Percentiles rank a stretch among this genome's conserved stretches.
Conservation (phyloP, 2,888 invertebrate genomes). For the Mythimna impura region DNA sequence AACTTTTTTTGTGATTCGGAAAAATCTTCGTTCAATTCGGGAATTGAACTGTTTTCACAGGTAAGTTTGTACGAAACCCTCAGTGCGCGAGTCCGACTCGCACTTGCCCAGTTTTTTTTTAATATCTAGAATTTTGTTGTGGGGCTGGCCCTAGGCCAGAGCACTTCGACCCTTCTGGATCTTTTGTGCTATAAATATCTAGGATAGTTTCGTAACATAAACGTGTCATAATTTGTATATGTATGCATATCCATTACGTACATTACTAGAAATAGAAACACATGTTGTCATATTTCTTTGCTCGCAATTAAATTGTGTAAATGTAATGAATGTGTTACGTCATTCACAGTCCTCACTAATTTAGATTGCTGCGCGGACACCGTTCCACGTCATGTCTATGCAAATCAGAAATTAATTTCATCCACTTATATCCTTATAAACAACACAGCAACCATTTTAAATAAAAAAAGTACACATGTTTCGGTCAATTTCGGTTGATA, state of each 20-base stretch:
- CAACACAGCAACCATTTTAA: conserved; percentile 33
- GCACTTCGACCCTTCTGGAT: too few relatives aligned
- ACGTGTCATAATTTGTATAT: neutral
- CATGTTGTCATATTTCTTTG: conserved; percentile 46
- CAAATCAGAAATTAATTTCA: conserved; percentile 62
- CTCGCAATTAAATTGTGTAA: conserved; percentile 50
- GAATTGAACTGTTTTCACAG: too few relatives aligned
- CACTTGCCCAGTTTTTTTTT: neutral
- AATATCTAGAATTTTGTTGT: too few relatives aligned
- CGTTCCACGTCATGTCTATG: conserved; percentile 59
- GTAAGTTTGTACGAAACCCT: too few relatives aligned
- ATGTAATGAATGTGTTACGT: conserved; percentile 54
- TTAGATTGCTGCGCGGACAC: conserved; percentile 53
- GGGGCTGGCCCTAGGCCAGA: too few relatives aligned
- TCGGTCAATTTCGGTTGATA: conserved; percentile 63
- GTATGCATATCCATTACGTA: neutral
- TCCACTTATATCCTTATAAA: conserved; percentile 54
- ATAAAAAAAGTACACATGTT: conserved; percentile 45
- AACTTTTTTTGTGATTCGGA: too few relatives aligned
- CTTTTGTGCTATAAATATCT: too few relatives aligned
- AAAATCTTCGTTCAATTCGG: too few relatives aligned
- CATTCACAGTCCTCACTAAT: conserved; percentile 61
- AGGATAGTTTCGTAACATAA: neutral
- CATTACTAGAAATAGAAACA: conserved; percentile 13
- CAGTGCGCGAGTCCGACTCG: too few relatives aligned